phyloP scores from a whole-genome alignment of 2,797 vertebrate species.

The Eidolon dupreanum region DNA sequence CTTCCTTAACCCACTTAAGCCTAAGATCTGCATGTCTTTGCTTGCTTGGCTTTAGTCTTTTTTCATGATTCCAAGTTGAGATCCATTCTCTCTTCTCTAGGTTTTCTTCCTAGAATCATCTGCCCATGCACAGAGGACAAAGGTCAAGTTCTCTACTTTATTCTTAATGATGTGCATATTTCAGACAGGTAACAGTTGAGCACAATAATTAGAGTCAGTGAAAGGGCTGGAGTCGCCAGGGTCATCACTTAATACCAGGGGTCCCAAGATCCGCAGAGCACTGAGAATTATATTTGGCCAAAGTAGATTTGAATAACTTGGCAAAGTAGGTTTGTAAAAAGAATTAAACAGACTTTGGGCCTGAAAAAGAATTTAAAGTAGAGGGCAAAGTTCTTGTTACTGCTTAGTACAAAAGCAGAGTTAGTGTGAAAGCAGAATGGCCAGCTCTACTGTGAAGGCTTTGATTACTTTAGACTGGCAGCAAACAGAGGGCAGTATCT shows the following conservation, averaged over 20 bases:
- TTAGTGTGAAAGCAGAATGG: background rate
- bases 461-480: background rate
- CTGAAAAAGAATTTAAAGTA: constrained; percentile 23
- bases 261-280: background rate
- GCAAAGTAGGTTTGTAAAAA: background rate
- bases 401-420: background rate
- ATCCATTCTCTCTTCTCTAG: background rate
- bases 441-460: background rate
- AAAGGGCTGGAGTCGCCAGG: background rate
- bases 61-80: background rate
- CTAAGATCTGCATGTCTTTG: background rate
- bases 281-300: background rate
- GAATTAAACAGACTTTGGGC: background rate
- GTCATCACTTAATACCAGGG: background rate
- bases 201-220: background rate
- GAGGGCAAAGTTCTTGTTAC: background rate
- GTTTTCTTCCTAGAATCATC: background rate
- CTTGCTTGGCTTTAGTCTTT: background rate
- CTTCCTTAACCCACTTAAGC: background rate
- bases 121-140: background rate
- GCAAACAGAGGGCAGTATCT: background rate
- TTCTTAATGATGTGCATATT: background rate
- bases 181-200: background rate
- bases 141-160: background rate
- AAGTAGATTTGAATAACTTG: background rate